A percentile compares a stretch with the other conserved stretches of the same genome.
phyloP scores from a whole-genome alignment of 1,140 invertebrate species.

The Tetragnatha versicolor region DNA sequence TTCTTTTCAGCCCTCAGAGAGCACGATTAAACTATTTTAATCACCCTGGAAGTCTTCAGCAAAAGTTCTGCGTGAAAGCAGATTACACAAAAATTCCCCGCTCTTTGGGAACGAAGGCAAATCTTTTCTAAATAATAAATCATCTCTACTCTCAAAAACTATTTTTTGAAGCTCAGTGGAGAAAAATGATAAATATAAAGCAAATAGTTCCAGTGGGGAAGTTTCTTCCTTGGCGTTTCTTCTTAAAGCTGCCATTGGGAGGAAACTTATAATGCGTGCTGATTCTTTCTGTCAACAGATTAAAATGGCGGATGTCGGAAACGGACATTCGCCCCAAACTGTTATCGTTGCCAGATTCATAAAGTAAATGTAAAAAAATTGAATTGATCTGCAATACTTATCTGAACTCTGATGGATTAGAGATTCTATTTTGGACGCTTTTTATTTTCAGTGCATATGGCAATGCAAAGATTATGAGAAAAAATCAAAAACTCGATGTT shows the following conservation, averaged over 20 bases:
- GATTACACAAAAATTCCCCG: conserved; percentile 32
- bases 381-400: too few relatives aligned
- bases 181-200: conserved; percentile 8
- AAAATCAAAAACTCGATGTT: too few relatives aligned
- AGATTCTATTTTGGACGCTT: too few relatives aligned
- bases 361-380: too few relatives aligned
- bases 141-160: conserved; percentile 13
- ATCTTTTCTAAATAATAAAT: conserved; percentile 31
- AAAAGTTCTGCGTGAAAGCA: conserved; percentile 19
- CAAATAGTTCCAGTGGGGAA: background rate
- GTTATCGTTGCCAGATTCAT: conserved; percentile 12
- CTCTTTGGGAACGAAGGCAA: background rate
- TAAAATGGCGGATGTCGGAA: conserved; percentile 3
- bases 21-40: conserved; percentile 24
- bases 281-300: conserved; percentile 36
- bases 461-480: too few relatives aligned
- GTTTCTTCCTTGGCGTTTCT: conserved; percentile 4
- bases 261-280: conserved; percentile 23
- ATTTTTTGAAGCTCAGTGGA: background rate
- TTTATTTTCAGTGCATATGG: too few relatives aligned
- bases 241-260: background rate
- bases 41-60: conserved; percentile 1
- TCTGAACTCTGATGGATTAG: too few relatives aligned
- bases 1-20: too few relatives aligned
- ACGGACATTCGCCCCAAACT: background rate